Percentiles rank a stretch among this genome's conserved stretches.
Evolutionary conservation across 2,888 invertebrate genomes (phyloP).

Genomic region (Nesidiocoris tenuis): DNA sequence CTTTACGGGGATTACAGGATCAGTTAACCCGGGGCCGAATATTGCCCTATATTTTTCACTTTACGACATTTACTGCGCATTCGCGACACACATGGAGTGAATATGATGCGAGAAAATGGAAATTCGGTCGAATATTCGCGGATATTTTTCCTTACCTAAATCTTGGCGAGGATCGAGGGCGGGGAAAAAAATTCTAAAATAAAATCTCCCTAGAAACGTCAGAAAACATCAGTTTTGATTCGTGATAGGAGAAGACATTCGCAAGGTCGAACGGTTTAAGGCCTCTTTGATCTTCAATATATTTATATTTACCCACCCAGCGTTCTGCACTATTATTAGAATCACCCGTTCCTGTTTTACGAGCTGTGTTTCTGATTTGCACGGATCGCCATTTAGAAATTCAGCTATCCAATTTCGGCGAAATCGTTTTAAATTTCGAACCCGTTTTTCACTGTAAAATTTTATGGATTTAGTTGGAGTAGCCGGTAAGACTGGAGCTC

Average conservation of each 20-base stretch:
- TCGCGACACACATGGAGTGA: too few species aligned
- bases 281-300: slow-evolving; percentile 35
- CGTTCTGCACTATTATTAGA: slow-evolving; percentile 27
- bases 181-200: background rate
- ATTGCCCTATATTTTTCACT: background rate
- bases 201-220: too few species aligned
- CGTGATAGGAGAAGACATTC: background rate
- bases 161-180: too few species aligned
- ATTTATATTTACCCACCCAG: slow-evolving; percentile 26
- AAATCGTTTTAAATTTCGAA: too few species aligned
- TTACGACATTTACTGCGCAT: background rate
- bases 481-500: too few species aligned
- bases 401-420: too few species aligned
- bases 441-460: too few species aligned
- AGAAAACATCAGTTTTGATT: background rate
- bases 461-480: too few species aligned
- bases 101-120: too few species aligned
- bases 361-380: background rate
- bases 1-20: background rate
- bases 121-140: too few species aligned
- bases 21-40: background rate
- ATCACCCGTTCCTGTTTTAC: slow-evolving; percentile 17
- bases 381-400: background rate
- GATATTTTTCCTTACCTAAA: too few species aligned
- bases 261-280: slow-evolving; percentile 39